Percentiles rank a stretch among this genome's conserved stretches.
Evolutionary conservation across 2,888 invertebrate genomes (phyloP).

Genomic region (Blastobasis adustella): DNA sequence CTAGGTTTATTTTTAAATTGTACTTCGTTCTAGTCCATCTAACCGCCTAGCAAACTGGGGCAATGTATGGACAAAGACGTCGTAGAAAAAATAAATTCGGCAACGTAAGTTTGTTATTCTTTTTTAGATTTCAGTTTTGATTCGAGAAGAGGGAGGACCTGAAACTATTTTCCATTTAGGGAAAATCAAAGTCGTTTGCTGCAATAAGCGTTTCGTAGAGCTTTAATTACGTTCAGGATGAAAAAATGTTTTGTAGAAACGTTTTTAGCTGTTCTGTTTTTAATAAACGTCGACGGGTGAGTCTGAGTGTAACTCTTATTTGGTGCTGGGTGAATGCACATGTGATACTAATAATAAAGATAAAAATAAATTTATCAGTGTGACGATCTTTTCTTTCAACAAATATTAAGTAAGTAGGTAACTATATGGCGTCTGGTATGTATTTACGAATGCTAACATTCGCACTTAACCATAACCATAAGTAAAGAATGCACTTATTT

Average conservation of each 20-base stretch:
- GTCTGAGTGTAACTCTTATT: conserved; percentile 6
- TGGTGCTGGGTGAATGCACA: conserved; percentile 3
- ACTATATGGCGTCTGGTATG: no score
- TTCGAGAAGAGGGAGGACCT: background rate
- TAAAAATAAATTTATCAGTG: no score
- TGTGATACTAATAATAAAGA: no score
- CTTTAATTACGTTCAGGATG: conserved; percentile 6
- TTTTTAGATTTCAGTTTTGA: background rate
- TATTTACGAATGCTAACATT: no score
- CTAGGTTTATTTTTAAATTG: conserved; percentile 9
- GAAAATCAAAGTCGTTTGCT: no score
- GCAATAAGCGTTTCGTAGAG: no score
- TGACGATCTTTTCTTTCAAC: no score
- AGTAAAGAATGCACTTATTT: no score
- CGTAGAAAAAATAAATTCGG: conserved; percentile 50
- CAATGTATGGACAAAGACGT: conserved; percentile 77
- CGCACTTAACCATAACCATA: no score
- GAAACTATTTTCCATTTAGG: no score
- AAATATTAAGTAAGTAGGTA: no score
- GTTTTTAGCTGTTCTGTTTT: conserved; percentile 6
- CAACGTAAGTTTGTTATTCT: conserved; percentile 43
- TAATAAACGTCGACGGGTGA: conserved; percentile 13
- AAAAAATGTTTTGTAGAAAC: background rate
- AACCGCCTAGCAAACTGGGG: conserved; percentile 64
- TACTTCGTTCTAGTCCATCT: conserved; percentile 8